These are phyloP conservation scores for Diplolepis rosae DNA, from an alignment of 2,888 invertebrate genomes.

Conservation along the genomic window DNA sequence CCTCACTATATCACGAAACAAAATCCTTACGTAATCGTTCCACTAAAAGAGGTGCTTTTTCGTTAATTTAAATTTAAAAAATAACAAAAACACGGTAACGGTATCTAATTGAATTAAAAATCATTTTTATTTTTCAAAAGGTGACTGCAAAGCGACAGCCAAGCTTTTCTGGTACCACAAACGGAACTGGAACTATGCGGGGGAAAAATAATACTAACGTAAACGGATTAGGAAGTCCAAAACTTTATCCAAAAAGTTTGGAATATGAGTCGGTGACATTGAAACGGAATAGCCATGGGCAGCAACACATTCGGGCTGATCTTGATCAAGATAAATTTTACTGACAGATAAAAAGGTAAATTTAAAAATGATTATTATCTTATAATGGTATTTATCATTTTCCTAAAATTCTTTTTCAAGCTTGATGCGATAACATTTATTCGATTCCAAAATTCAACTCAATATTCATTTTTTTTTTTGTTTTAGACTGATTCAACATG, in stretches of 20 bases:
- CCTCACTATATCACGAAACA: slow-evolving; percentile 89
- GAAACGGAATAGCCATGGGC: slow-evolving; percentile 82
- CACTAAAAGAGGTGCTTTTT: slow-evolving; percentile 83
- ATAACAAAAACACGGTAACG: too few relatives aligned
- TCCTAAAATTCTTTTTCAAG: too few relatives aligned
- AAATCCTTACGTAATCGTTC: slow-evolving; percentile 89
- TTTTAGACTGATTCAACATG: too few relatives aligned
- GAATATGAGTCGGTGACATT: slow-evolving; percentile 88
- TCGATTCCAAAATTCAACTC: too few relatives aligned
- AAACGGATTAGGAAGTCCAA: slow-evolving; percentile 77
- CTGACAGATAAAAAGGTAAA: slow-evolving; percentile 66
- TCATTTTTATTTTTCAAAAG: slow-evolving; percentile 23
- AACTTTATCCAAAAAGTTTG: slow-evolving; percentile 81
- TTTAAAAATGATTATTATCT: too few relatives aligned
- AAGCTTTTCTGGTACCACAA: slow-evolving; percentile 79
- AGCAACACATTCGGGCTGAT: slow-evolving; percentile 77
- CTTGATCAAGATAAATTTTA: slow-evolving; percentile 82
- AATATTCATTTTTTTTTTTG: too few relatives aligned
- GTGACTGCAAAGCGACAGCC: slow-evolving; percentile 78
- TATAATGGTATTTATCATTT: too few relatives aligned
- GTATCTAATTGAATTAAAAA: background rate
- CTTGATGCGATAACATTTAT: too few relatives aligned
- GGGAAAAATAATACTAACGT: slow-evolving; percentile 77
- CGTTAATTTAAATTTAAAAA: too few relatives aligned
- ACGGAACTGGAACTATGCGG: slow-evolving; percentile 75